Conservation (phyloP, 2,888 invertebrate genomes). For the Sarcophaga carnaria region DNA sequence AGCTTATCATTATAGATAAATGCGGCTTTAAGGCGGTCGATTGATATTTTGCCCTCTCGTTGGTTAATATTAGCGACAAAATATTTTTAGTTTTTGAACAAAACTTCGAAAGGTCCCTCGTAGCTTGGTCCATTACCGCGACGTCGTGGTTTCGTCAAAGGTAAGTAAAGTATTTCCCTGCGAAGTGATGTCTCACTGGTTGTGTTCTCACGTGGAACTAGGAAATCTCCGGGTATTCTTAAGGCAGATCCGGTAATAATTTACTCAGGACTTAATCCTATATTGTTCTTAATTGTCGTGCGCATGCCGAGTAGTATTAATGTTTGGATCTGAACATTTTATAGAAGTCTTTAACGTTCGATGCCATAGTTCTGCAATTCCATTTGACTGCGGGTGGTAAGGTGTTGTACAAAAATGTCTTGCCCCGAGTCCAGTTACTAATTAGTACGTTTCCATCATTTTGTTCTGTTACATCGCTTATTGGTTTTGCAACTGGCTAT, state of each 20-base stretch:
- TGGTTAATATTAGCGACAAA: too few species aligned
- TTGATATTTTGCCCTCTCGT: too few species aligned
- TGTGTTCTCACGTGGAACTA: background rate
- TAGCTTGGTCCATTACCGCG: too few species aligned
- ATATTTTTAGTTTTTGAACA: too few species aligned
- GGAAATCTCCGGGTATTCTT: slow-evolving; percentile 4
- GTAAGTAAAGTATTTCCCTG: background rate
- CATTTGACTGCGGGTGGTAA: slow-evolving; percentile 14
- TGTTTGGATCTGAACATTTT: slow-evolving; percentile 16
- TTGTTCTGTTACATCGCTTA: slow-evolving; percentile 26
- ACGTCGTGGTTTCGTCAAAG: too few species aligned
- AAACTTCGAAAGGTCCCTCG: too few species aligned
- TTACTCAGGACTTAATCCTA: background rate
- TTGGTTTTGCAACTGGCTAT: slow-evolving; percentile 10
- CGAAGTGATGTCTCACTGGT: background rate
- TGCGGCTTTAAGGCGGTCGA: background rate
- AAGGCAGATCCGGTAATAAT: background rate
- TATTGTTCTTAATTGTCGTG: slow-evolving; percentile 6
- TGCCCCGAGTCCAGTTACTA: background rate
- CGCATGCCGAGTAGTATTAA: slow-evolving; percentile 15
- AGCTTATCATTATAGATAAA: background rate
- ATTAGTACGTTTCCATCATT: slow-evolving; percentile 15
- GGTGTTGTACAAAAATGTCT: slow-evolving; percentile 1
- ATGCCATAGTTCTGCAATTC: slow-evolving; percentile 37
- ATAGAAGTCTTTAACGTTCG: slow-evolving; percentile 23